A percentile compares a stretch with the other conserved stretches of the same genome.
phyloP scores from a whole-genome alignment of 37 sponge, comb jelly and placozoan species.

The Haliclona indistincta region DNA sequence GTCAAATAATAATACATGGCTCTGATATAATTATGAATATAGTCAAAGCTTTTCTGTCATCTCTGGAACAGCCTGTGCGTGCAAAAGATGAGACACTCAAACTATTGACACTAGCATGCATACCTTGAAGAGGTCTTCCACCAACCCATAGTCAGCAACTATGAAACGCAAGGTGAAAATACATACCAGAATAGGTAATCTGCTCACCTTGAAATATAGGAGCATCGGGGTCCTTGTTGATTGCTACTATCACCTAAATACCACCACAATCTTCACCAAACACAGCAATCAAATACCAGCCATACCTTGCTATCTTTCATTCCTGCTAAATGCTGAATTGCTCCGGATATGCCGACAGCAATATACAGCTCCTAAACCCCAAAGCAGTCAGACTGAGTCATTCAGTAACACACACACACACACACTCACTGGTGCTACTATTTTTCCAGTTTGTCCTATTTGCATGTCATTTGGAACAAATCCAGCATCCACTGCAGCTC shows the following conservation, averaged over 20 bases:
- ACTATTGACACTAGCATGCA: neutral
- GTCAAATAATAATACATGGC: too few species aligned
- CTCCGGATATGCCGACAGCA: conserved; percentile 99
- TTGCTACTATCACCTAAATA: conserved; percentile 92
- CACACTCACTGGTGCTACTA: conserved; percentile 94
- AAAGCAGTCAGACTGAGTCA: neutral
- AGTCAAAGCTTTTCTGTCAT: conserved; percentile 71
- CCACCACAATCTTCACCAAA: neutral
- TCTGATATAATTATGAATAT: too few species aligned
- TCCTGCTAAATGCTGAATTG: conserved; percentile 99
- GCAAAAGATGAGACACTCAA: neutral
- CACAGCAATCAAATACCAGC: neutral
- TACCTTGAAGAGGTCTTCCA: conserved; percentile 98
- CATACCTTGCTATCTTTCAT: conserved; percentile 99
- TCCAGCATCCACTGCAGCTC: conserved; percentile 99
- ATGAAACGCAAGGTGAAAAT: neutral
- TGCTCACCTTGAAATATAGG: conserved; percentile 95
- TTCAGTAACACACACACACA: neutral
- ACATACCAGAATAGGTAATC: neutral
- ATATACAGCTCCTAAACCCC: conserved; percentile 90
- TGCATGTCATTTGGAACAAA: conserved; percentile 99
- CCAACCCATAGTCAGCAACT: conserved; percentile 98
- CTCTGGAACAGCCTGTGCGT: conserved; percentile 87
- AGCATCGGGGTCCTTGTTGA: conserved; percentile 99
- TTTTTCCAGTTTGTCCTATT: conserved; percentile 99